Evolutionary conservation across 2,888 invertebrate species (phyloP), one percentile per base, ranked within the genome.

Genomic region (Glaucopsyche alexis): DNA sequence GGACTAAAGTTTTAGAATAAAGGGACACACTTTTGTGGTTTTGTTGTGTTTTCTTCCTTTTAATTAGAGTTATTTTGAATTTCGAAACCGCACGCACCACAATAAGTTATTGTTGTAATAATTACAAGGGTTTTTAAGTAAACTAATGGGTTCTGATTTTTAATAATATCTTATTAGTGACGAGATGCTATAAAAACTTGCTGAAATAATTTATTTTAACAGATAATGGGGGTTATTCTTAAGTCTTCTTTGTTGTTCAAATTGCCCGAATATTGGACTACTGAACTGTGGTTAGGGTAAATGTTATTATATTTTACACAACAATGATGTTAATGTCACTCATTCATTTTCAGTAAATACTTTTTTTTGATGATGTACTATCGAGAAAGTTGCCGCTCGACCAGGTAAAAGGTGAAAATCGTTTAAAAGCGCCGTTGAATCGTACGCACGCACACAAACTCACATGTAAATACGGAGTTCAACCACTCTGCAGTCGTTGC

Each of bases 1-100:
- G n/a, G n/a, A n/a, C n/a, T n/a, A n/a, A n/a, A n/a, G n/a, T 29
- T 19, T 60, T 29, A 42, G n/a, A 47, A 69, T 19, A 65, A 80
- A 79, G 81, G 80, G 81, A 81, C 78, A 76, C 73, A 79, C 79
- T 77, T 76, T 79, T 82, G 76, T 80, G 79, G 85, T 88, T 86
- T 84, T 80, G 2, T 81, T 82, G 80, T 80, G 77, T 78, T 79
- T 79, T 16, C 29, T 60, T 29, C 29, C 29, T 60, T 60, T 78
- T 83, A 84, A 84, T 84, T 83, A 81, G 77, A 78, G 83, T 80
- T 77, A 79, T 81, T 82, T 79, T 75, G 76, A 42, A 66, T 42
- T 42, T 42, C 8, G 47, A 16, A 49, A 69, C 69, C 69, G 45
- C 69, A 69, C 69, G 66, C 42, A 49, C 45, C 69, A 69, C 19